Percentiles rank a stretch among this genome's conserved stretches.
Evolutionary conservation across 1,140 invertebrate genomes (phyloP).

Genomic region (Bradynema listronoti): DNA sequence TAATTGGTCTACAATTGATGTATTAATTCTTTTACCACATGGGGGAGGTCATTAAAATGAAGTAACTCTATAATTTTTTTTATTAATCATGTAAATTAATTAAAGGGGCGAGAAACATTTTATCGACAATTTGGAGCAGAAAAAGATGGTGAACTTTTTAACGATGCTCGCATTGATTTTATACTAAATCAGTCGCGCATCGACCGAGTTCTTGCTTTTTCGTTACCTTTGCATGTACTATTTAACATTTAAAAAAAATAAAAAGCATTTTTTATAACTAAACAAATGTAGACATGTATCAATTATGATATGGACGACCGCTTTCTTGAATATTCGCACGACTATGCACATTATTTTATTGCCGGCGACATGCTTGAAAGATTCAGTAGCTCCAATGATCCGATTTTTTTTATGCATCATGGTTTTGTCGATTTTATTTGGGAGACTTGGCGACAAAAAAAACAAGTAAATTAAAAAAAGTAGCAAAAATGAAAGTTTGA

Average conservation of each 20-base stretch:
- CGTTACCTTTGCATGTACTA: slow-evolving; percentile 28
- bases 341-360: slow-evolving; percentile 52
- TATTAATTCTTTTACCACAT: neutral
- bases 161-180: slow-evolving; percentile 47
- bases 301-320: slow-evolving; percentile 45
- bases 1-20: slow-evolving; percentile 47
- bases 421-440: slow-evolving; percentile 58
- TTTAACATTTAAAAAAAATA: slow-evolving; percentile 14
- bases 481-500: slow-evolving; percentile 36
- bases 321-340: slow-evolving; percentile 54
- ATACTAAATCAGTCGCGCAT: slow-evolving; percentile 41
- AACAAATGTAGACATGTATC: slow-evolving; percentile 30
- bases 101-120: slow-evolving; percentile 40
- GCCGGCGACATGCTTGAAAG: slow-evolving; percentile 57
- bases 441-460: slow-evolving; percentile 55
- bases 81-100: slow-evolving; percentile 1
- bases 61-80: neutral
- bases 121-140: slow-evolving; percentile 38
- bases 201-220: slow-evolving; percentile 35
- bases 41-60: neutral
- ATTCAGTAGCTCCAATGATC: slow-evolving; percentile 57
- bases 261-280: neutral
- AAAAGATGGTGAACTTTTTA: slow-evolving; percentile 46
- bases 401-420: slow-evolving; percentile 55
- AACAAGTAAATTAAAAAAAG: slow-evolving; percentile 32